Evolutionary conservation across 2,113 vertebrate species (phyloP).

Genomic region (Corythaeola cristata): DNA sequence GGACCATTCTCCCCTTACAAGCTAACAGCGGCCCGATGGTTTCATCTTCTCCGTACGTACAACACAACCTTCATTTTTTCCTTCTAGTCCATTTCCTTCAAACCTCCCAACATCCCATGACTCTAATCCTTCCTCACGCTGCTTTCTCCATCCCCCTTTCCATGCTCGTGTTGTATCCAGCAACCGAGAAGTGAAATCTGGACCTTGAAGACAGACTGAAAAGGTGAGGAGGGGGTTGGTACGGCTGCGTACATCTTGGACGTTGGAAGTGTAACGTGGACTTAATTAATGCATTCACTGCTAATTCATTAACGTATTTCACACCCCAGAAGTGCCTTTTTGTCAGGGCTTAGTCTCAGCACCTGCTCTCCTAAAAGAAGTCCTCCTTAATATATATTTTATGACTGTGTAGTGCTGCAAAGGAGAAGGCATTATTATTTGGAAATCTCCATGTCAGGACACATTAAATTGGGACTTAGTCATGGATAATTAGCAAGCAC

Average conservation of each 20-base stretch:
- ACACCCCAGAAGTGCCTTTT: conserved; percentile 26
- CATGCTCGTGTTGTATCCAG: neutral
- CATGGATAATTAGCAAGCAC: conserved; percentile 54
- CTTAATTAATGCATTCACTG: neutral
- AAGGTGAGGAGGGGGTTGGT: neutral
- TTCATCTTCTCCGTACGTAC: neutral
- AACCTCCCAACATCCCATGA: neutral
- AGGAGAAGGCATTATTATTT: conserved; percentile 41
- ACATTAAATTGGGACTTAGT: conserved; percentile 36
- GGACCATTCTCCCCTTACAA: neutral
- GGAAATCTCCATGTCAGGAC: conserved; percentile 40
- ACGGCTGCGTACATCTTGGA: rapidly evolving
- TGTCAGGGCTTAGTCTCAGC: neutral
- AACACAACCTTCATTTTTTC: neutral
- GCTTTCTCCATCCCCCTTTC: neutral
- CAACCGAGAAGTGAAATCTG: neutral
- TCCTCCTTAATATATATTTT: conserved; percentile 51
- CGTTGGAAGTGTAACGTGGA: neutral
- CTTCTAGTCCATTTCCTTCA: neutral
- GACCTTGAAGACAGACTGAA: neutral
- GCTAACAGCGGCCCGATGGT: no score
- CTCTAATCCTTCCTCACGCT: neutral
- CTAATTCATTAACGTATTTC: conserved; percentile 19
- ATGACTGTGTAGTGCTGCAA: neutral
- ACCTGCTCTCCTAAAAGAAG: neutral